Evolutionary conservation across 2,113 vertebrate genomes (phyloP).

Genomic region (Callospermophilus lateralis): DNA sequence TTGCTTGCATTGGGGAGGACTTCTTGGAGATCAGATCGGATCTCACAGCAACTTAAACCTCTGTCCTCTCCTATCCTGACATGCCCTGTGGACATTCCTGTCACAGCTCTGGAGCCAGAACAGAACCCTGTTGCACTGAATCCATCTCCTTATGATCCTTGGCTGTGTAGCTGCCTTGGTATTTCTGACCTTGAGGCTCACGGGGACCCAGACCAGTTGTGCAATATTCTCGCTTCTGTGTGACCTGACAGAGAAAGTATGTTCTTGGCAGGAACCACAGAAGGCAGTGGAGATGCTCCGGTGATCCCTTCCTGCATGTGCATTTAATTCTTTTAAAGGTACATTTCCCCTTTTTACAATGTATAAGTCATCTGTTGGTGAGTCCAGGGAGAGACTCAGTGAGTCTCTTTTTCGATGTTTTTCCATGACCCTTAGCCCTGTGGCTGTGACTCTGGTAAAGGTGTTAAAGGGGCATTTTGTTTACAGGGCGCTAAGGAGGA

Average conservation of each 20-base stretch:
- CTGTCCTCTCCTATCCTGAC: no score
- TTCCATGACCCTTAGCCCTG: background rate
- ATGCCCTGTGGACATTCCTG: background rate
- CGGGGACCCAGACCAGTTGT: background rate
- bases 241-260: background rate
- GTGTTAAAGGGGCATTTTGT: background rate
- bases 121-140: background rate
- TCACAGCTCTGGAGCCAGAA: background rate
- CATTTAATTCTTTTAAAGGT: background rate
- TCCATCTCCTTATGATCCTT: background rate
- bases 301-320: background rate
- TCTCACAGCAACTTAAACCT: background rate
- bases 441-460: background rate
- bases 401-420: background rate
- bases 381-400: background rate
- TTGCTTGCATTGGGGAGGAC: background rate
- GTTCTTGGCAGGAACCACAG: background rate
- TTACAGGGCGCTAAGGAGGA: background rate
- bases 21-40: background rate
- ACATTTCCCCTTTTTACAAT: background rate
- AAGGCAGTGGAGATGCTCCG: background rate
- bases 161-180: background rate
- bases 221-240: background rate
- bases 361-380: background rate
- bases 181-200: background rate